These are phyloP conservation scores for Crax fasciolata DNA, from an alignment of 2,797 vertebrate species.

Conservation along the genomic window DNA sequence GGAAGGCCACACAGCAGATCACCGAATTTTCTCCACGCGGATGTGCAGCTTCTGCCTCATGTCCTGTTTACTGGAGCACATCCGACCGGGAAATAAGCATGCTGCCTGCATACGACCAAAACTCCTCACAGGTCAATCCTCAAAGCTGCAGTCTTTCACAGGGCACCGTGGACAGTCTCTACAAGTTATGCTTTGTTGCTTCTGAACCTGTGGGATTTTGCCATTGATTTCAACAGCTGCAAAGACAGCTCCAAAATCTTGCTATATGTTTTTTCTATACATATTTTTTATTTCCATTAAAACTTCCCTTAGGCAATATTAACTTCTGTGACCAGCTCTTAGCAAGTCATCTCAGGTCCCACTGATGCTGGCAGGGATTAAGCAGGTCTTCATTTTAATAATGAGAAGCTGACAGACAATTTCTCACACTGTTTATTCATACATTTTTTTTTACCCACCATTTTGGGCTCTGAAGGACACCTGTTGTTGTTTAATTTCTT, in stretches of 20 bases:
- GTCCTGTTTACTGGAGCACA: background rate
- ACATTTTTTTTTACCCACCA: conserved; percentile 38
- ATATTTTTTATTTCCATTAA: background rate
- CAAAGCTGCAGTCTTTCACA: background rate
- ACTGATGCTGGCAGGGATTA: conserved; percentile 53
- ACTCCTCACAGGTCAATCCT: background rate
- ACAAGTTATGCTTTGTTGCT: background rate
- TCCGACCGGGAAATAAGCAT: background rate
- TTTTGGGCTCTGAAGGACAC: conserved; percentile 33
- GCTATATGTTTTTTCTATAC: background rate
- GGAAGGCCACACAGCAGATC: background rate
- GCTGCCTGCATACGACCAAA: background rate
- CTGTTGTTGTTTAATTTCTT: conserved; percentile 55
- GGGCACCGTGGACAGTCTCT: background rate
- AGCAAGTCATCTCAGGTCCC: conserved; percentile 50
- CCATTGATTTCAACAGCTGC: background rate
- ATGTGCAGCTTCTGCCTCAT: background rate
- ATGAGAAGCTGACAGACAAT: conserved; percentile 54
- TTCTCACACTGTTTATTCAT: conserved; percentile 59
- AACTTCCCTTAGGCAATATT: background rate
- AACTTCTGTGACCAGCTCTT: conserved; percentile 27
- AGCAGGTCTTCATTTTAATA: conserved; percentile 49
- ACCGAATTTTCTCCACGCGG: background rate
- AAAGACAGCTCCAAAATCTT: background rate
- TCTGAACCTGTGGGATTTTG: background rate